These are phyloP conservation scores for Manduca sexta DNA, from an alignment of 1,140 invertebrate species.

Conservation along the genomic window DNA sequence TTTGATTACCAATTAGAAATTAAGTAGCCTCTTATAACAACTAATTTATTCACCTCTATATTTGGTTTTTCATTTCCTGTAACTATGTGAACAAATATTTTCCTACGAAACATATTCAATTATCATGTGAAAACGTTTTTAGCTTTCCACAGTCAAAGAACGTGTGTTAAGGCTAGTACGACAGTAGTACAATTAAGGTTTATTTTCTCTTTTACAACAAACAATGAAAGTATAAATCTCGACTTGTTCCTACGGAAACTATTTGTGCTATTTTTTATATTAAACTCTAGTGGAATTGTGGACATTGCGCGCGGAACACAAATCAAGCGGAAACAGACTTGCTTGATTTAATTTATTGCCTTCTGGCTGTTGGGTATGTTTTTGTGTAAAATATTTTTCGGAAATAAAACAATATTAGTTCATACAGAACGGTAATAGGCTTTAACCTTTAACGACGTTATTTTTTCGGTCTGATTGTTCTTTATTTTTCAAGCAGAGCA, in stretches of 20 bases:
- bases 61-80: too few species aligned
- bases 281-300: neutral
- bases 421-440: neutral
- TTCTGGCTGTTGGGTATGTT: neutral
- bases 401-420: neutral
- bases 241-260: neutral
- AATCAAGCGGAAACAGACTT: constrained; percentile 2
- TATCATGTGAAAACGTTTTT: neutral
- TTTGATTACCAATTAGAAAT: too few species aligned
- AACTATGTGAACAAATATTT: neutral
- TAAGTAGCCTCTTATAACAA: too few species aligned
- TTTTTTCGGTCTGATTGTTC: too few species aligned
- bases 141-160: neutral
- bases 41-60: too few species aligned
- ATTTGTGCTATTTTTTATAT: neutral
- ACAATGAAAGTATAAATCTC: neutral
- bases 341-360: neutral
- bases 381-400: neutral
- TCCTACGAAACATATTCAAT: neutral
- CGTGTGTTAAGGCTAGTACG: neutral
- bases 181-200: too few species aligned
- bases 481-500: too few species aligned
- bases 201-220: neutral
- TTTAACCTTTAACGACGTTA: neutral
- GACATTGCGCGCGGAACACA: neutral